Evolutionary conservation across 2,113 vertebrate genomes (phyloP).

Genomic region (Acinonyx jubatus): DNA sequence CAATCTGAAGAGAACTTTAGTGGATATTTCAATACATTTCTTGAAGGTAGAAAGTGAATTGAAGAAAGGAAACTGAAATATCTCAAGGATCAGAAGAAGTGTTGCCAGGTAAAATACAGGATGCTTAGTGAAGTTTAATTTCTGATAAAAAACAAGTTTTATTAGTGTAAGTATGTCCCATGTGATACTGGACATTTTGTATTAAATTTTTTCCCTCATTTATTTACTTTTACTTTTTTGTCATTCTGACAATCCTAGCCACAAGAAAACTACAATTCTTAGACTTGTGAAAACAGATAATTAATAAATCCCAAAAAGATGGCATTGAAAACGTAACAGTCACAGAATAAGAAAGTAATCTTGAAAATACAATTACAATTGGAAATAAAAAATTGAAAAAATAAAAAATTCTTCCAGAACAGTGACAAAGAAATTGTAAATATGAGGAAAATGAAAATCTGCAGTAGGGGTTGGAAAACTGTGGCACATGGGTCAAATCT

Average conservation of each 20-base stretch:
- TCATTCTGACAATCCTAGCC: background rate
- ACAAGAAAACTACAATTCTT: background rate
- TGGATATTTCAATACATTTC: conserved; percentile 19
- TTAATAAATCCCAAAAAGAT: background rate
- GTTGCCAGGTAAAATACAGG: background rate
- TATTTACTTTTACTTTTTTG: background rate
- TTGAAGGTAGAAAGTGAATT: background rate
- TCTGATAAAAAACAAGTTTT: background rate
- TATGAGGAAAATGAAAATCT: background rate
- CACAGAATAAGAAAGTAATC: background rate
- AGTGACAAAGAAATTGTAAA: background rate
- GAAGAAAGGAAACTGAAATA: background rate
- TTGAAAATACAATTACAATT: background rate
- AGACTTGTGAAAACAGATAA: background rate
- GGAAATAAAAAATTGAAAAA: background rate
- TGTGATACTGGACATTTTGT: background rate
- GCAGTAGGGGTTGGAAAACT: background rate
- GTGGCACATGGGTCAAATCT: background rate
- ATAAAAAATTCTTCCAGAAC: background rate
- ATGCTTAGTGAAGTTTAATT: background rate
- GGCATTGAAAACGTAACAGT: background rate
- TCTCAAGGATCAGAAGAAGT: background rate
- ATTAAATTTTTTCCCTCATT: background rate
- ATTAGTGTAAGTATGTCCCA: background rate
- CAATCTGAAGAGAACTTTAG: background rate